Evolutionary conservation across 30 jellyfish, hydroid and myxozoan species (phyloP).

Genomic region (Pelagia noctiluca): DNA sequence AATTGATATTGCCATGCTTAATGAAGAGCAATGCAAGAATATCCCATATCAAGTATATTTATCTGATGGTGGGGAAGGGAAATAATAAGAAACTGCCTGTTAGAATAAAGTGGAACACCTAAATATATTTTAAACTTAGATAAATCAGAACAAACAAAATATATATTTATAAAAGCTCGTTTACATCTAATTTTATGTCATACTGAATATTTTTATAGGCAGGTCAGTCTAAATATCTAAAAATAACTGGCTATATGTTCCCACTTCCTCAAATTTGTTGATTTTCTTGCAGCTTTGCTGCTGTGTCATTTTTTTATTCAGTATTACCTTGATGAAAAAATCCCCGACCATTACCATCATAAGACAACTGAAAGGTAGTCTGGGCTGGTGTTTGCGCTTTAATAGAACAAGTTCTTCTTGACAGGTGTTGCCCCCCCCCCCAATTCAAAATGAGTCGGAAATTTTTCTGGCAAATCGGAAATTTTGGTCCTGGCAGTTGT

Average conservation of each 20-base stretch:
- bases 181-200: neutral
- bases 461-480: too few species aligned
- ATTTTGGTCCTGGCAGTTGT: too few species aligned
- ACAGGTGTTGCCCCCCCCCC: slow-evolving; percentile 41
- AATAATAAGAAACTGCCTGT: slow-evolving; percentile 31
- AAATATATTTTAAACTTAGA: neutral
- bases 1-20: slow-evolving; percentile 25
- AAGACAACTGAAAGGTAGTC: slow-evolving; percentile 11
- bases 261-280: slow-evolving; percentile 8
- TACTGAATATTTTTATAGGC: neutral
- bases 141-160: neutral
- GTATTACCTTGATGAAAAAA: slow-evolving; percentile 5
- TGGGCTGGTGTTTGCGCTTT: slow-evolving; percentile 29
- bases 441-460: too few species aligned
- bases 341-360: slow-evolving; percentile 1
- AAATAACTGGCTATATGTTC: slow-evolving; percentile 15
- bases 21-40: slow-evolving; percentile 3
- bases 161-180: neutral
- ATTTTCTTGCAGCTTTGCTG: slow-evolving; percentile 1
- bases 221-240: slow-evolving; percentile 4
- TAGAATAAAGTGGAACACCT: slow-evolving; percentile 20
- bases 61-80: slow-evolving; percentile 48
- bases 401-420: slow-evolving; percentile 57
- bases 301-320: neutral
- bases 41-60: slow-evolving; percentile 33